Evolutionary conservation across 2,888 invertebrate species (phyloP).

Genomic region (Masnerella sp.): DNA sequence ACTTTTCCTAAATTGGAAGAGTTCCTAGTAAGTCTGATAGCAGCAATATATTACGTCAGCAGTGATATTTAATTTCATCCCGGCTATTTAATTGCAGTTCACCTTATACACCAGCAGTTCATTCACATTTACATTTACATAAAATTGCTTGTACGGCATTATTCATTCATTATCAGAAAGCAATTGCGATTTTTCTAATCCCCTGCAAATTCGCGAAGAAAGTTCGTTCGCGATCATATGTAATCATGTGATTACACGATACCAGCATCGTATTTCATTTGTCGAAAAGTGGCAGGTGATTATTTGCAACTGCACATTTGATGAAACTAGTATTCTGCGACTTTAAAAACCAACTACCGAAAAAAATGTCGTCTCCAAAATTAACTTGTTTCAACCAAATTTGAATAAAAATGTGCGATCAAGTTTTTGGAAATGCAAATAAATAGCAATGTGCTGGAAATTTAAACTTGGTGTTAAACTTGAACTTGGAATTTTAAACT

Average conservation of each 20-base stretch:
- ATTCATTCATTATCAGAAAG: not conserved
- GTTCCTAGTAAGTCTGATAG: no score
- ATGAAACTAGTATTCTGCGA: not conserved
- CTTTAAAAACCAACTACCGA: not conserved
- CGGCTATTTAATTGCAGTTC: no score
- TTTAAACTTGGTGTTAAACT: no score
- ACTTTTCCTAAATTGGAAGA: no score
- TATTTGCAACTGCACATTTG: not conserved
- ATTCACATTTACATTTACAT: not conserved
- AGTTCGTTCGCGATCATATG: not conserved
- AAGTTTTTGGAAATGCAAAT: no score
- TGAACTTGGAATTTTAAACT: no score
- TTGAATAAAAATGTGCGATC: no score
- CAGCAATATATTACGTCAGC: no score
- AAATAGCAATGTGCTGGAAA: no score
- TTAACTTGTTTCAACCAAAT: no score
- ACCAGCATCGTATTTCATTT: not conserved
- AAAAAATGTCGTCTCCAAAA: not conserved
- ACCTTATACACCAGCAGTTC: no score
- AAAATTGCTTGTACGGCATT: not conserved
- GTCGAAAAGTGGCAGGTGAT: not conserved
- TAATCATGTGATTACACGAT: constrained; percentile 6
- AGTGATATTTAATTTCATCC: no score
- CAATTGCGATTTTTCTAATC: not conserved
- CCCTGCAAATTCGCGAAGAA: constrained; percentile 9